Evolutionary conservation across 2,797 vertebrate genomes (phyloP).

Genomic region (Paratrypauchen microcephalus): DNA sequence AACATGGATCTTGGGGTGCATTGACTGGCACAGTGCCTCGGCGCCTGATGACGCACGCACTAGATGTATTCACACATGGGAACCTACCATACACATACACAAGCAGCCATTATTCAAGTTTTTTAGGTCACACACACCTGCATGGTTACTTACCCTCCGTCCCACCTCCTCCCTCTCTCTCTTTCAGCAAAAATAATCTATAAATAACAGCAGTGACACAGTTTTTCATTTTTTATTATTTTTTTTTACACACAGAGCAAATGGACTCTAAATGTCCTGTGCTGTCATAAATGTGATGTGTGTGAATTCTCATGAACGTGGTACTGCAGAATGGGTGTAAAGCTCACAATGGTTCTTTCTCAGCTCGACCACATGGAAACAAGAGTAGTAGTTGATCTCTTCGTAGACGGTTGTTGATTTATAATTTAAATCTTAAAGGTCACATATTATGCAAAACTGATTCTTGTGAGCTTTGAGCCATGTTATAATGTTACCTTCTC

Average conservation of each 20-base stretch:
- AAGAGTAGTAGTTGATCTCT: neutral
- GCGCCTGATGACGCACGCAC: neutral
- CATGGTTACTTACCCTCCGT: neutral
- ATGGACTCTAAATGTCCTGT: constrained; percentile 8
- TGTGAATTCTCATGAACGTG: neutral
- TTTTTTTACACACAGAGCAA: neutral
- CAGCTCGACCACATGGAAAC: neutral
- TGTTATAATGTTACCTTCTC: too few relatives aligned
- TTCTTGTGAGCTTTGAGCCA: too few relatives aligned
- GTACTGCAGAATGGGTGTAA: neutral
- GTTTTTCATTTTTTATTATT: constrained; percentile 9
- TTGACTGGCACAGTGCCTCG: neutral
- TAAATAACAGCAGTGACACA: constrained; percentile 19
- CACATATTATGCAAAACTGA: too few relatives aligned
- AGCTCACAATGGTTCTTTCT: neutral
- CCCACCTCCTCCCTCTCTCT: neutral
- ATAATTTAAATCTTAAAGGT: neutral
- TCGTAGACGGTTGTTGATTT: neutral
- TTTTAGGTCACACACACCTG: constrained; percentile 18
- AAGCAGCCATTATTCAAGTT: constrained; percentile 1
- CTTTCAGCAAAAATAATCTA: neutral
- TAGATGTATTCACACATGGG: constrained; percentile 3
- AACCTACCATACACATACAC: neutral
- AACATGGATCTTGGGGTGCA: neutral
- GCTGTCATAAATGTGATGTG: neutral